Conservation (phyloP, 2,797 vertebrate species). For the Syngnathus acus region DNA sequence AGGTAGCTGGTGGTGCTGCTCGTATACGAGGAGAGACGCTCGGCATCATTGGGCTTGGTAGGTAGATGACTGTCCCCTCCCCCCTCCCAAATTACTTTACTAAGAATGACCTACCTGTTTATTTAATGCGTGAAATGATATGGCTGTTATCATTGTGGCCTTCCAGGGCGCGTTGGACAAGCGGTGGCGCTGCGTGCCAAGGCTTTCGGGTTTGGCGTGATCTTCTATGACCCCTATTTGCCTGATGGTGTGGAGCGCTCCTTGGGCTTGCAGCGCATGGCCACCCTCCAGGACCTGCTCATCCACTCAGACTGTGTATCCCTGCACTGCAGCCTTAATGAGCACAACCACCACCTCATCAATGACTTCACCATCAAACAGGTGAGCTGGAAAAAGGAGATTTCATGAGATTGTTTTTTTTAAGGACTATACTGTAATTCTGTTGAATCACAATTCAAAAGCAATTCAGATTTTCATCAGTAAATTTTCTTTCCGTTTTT, state of each 20-base stretch:
- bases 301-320: conserved; percentile 88
- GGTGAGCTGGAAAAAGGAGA: conserved; percentile 46
- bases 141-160: neutral
- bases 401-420: too few species aligned
- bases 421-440: too few species aligned
- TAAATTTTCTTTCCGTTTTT: too few species aligned
- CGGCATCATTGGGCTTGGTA: conserved; percentile 85
- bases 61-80: neutral
- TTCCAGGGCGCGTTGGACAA: conserved; percentile 80
- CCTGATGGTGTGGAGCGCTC: conserved; percentile 85
- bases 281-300: conserved; percentile 84
- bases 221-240: conserved; percentile 87
- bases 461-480: too few species aligned
- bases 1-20: conserved; percentile 82
- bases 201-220: conserved; percentile 83
- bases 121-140: neutral
- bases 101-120: neutral
- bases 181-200: conserved; percentile 86
- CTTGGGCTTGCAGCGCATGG: conserved; percentile 82
- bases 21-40: conserved; percentile 84
- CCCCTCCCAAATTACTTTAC: neutral
- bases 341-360: conserved; percentile 91
- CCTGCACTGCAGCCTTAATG: conserved; percentile 86
- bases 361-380: conserved; percentile 93
- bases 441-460: too few species aligned